Evolutionary conservation across 2,888 invertebrate genomes (phyloP), one percentile per base, ranked within the genome.

Genomic region (Orthosia gracilis): DNA sequence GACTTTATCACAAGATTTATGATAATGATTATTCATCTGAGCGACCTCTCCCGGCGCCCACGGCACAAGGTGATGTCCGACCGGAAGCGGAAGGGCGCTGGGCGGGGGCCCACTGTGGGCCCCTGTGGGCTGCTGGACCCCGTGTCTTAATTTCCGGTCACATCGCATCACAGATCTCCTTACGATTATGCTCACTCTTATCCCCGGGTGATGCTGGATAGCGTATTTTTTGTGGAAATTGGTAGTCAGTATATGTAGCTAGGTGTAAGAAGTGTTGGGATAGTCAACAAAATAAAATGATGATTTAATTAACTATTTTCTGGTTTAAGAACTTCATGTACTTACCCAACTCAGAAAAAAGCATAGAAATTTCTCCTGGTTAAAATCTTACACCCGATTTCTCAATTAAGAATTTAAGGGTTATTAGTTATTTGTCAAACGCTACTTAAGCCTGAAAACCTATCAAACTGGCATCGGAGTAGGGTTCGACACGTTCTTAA

Each of bases 141-240:
- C 91, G 90, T 93, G 94, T 93, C 95, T 95, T 95, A 95, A 95
- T 96, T 95, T 96, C 95, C 95, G 95, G 95, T 95, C 92, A 91
- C 91, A 90, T 86, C 89, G 91, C 91, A 87, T 89, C 89, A 88
- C 91, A 92, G 94, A 95, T 95, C 94, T 87, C 65, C 84, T 93
- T 89, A 85, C 90, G 92, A 92, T 93, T 89, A 87, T 87, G 84
- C 83, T 80, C 78, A 75, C 74, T 87, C 86, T 85, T 84, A 85
- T 86, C 86, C 87, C 75, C 66, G 85, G 83, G 86, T 85, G 75
- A 81, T 78, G 64, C 59, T 64, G 63, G 80, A 65, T 69, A 69
- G 40, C 70, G 61, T 73, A 68, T 80, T 80, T 82, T 86, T 83
- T 59, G 63, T 58, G 63, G 54, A 76, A 78, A 72, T 83, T 31